Base-by-base conservation (phyloP, 1,140 invertebrate genomes). In the Zaprionus tsacasi region DNA sequence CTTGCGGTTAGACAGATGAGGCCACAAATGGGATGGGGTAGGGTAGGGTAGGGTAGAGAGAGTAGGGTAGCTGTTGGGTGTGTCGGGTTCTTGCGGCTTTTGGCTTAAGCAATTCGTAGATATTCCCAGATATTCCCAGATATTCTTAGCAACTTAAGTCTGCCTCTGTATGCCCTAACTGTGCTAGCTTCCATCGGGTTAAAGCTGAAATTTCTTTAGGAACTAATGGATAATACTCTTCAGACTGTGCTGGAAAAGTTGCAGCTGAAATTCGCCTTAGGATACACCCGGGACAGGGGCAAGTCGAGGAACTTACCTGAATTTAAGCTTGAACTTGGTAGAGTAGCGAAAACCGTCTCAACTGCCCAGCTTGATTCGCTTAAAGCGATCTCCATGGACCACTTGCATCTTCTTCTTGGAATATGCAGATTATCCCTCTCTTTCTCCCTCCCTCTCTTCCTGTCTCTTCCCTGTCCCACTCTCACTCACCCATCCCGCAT, bases 1-100 rank as follows among this genome's bases (percentile, higher is more conserved):
- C 76, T 76, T 79, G 63, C 72, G 66, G 52, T 70, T 64, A 75
- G 67, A 56, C 65, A 50, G 33, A 40, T 4, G 30, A 25, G 13
- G 21, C 8, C 12, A 50, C 13, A 21, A 11, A 10, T 6, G 8
- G 25, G 2, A 10, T 17, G 11, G 6, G 6, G 0, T 36, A 1
- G 6, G 27, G 27, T 5, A 6, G 27, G 27, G 27, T 21, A 21
- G 5, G 15, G 45, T 1, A n/a, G 6, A 7, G 6, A 6, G n/a
- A 0, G 30, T 21, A 21, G 5, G 15, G 45, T 2, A n/a, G 6
- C 2, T 25, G 15, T 6, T 50, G 45, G 10, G 45, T 25, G 45
- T 50, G 45, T 21, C 21, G 21, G 8, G 17, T 50, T 11, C 21
- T 50, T 50, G 45, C 45, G 45, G 45, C 45, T 50, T 50, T 21